These are phyloP conservation scores for Pterostichus madidus DNA, from an alignment of 2,888 invertebrate species.

Conservation along the genomic window DNA sequence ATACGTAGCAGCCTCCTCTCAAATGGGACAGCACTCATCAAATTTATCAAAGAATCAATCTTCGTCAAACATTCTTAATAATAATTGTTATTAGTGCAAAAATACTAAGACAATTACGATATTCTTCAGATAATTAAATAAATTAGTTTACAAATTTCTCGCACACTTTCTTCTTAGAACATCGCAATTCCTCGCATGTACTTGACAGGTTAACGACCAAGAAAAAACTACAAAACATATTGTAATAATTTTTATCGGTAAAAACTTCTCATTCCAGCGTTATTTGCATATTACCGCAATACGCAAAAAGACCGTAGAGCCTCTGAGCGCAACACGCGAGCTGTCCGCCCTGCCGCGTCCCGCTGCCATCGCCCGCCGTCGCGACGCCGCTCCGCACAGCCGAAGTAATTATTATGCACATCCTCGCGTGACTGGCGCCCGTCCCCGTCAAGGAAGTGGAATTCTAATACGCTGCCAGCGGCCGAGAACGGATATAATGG, in stretches of 20 bases:
- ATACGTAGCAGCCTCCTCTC: too few species aligned
- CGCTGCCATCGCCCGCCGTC: not conserved
- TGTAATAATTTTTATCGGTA: conserved; percentile 29
- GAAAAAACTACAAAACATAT: conserved; percentile 22
- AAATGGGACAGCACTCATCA: too few species aligned
- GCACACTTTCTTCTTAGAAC: not conserved
- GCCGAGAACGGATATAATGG: conserved; percentile 31
- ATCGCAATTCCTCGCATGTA: not conserved
- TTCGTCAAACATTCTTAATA: too few species aligned
- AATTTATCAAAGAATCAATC: too few species aligned
- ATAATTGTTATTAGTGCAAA: too few species aligned
- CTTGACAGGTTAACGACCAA: conserved; percentile 13
- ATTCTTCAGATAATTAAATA: too few species aligned
- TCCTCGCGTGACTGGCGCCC: conserved; percentile 44
- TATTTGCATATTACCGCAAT: conserved; percentile 54
- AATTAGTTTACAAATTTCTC: not conserved
- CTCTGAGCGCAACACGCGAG: conserved; percentile 16
- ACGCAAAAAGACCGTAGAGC: conserved; percentile 25
- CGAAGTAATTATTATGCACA: conserved; percentile 48
- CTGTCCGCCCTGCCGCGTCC: conserved; percentile 29
- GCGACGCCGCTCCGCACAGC: not conserved
- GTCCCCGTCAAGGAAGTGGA: conserved; percentile 38
- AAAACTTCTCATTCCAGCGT: conserved; percentile 20
- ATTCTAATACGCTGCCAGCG: conserved; percentile 43
- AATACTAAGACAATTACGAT: too few species aligned